Percentiles rank a stretch among this genome's conserved stretches.
These are phyloP conservation scores for Atrichornis clamosus DNA, from an alignment of 2,113 vertebrate species.

Conservation along the genomic window DNA sequence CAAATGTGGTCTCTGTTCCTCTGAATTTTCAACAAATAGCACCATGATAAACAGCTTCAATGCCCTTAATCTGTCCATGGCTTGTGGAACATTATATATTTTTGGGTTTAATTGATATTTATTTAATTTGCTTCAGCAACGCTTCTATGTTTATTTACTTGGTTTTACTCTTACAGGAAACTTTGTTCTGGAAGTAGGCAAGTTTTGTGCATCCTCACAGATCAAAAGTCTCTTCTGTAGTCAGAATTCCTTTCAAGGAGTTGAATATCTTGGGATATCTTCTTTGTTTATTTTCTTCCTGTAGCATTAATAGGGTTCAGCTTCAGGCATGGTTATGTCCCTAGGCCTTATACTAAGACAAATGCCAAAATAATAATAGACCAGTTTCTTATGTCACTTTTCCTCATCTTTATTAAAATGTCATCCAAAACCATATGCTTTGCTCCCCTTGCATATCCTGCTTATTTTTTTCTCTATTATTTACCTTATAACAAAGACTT, in stretches of 20 bases:
- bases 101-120: neutral
- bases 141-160: neutral
- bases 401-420: constrained; percentile 4
- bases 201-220: neutral
- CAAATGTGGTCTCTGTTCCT: neutral
- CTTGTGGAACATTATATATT: neutral
- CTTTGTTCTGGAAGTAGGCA: neutral
- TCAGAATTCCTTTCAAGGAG: neutral
- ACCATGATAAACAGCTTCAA: neutral
- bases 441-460: neutral
- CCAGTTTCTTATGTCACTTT: neutral
- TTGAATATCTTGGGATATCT: neutral
- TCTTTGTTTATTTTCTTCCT: neutral
- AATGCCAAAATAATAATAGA: neutral
- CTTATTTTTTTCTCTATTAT: neutral
- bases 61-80: neutral
- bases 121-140: neutral
- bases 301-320: neutral
- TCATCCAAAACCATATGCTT: neutral
- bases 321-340: neutral
- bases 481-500: neutral
- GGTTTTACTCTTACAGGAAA: neutral
- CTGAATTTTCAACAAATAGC: neutral
- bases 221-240: neutral
- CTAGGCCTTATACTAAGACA: neutral